phyloP scores from a whole-genome alignment of 2,888 invertebrate species.

The Coelopa pilipes region DNA sequence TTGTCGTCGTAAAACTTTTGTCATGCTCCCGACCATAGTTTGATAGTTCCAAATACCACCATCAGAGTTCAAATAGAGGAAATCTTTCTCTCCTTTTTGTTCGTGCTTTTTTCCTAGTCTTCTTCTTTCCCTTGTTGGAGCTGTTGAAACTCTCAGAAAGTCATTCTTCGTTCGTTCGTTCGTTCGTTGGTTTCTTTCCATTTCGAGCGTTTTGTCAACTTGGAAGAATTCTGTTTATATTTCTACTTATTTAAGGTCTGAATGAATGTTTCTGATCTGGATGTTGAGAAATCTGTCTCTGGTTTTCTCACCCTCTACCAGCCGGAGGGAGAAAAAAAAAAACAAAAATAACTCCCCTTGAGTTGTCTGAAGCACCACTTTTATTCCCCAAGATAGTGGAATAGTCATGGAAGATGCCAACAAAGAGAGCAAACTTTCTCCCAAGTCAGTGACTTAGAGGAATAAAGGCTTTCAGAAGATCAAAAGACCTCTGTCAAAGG shows the following conservation, averaged over 20 bases:
- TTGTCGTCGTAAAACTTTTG: conserved; percentile 9
- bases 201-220: conserved; percentile 59
- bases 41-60: conserved; percentile 5
- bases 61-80: background rate
- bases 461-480: background rate
- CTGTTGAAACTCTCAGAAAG: conserved; percentile 3
- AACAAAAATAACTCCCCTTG: no score
- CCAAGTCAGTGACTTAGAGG: background rate
- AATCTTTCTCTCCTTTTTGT: background rate
- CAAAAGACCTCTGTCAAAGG: no score
- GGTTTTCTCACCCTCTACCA: no score
- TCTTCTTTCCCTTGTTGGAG: background rate
- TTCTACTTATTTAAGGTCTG: conserved; percentile 45
- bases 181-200: conserved; percentile 21
- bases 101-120: background rate
- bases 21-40: conserved; percentile 1
- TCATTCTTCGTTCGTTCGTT: background rate
- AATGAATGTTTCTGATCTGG: background rate
- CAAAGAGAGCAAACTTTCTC: no score
- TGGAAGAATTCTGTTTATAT: conserved; percentile 47
- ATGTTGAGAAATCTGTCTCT: no score
- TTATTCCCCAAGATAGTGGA: no score
- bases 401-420: no score
- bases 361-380: no score
- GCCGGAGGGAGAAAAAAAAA: no score